phyloP scores from a whole-genome alignment of 2,888 invertebrate species.

The Zygothrica quintamaculata region DNA sequence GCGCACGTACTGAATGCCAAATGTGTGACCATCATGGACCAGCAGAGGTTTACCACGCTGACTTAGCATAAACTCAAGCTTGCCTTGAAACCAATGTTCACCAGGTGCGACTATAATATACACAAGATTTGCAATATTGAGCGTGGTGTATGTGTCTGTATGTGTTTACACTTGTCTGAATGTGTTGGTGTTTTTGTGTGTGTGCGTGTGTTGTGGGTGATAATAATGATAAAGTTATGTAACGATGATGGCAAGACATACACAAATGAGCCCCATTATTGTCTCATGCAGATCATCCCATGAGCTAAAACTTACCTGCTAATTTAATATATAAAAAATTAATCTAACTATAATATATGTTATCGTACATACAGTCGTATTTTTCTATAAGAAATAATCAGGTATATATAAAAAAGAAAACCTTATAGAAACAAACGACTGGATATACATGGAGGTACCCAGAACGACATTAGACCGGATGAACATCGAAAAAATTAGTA shows the following conservation, averaged over 20 bases:
- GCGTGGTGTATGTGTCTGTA: slow-evolving; percentile 36
- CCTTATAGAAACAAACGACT: background rate
- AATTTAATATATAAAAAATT: background rate
- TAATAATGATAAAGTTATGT: slow-evolving; percentile 46
- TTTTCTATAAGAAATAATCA: background rate
- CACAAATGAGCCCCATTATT: slow-evolving; percentile 70
- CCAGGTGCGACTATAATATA: slow-evolving; percentile 84
- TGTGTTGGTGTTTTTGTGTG: slow-evolving; percentile 21
- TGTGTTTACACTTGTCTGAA: slow-evolving; percentile 20
- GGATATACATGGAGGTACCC: background rate
- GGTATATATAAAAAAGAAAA: background rate
- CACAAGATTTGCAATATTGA: slow-evolving; percentile 55
- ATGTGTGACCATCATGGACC: slow-evolving; percentile 85
- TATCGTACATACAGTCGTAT: background rate
- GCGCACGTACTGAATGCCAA: slow-evolving; percentile 85
- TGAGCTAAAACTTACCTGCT: slow-evolving; percentile 63
- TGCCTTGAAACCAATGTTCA: slow-evolving; percentile 85
- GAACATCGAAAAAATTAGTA: slow-evolving; percentile 17
- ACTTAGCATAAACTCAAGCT: slow-evolving; percentile 85
- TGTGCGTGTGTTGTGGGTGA: slow-evolving; percentile 24
- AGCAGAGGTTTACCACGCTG: slow-evolving; percentile 84
- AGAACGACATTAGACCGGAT: background rate
- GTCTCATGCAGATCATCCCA: slow-evolving; percentile 63
- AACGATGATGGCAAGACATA: slow-evolving; percentile 67
- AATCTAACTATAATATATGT: background rate